Conservation (phyloP, 2,113 vertebrate genomes). For the Charadrius vociferus region DNA sequence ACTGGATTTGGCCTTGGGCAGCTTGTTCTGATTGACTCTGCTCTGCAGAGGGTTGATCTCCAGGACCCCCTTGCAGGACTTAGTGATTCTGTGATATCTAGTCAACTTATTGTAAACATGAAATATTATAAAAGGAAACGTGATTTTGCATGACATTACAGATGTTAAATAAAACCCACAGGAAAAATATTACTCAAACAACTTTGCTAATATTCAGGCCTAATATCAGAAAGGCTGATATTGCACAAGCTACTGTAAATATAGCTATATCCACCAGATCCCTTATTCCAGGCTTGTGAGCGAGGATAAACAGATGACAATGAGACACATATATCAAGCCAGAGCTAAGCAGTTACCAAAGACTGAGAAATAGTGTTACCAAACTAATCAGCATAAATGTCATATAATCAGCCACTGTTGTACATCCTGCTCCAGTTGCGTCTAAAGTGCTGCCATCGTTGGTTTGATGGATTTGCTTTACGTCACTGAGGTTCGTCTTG, state of each 20-base stretch:
- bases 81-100: not conserved
- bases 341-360: slow-evolving; percentile 60
- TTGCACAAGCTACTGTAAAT: slow-evolving; percentile 6
- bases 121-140: not conserved
- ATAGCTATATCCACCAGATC: not conserved
- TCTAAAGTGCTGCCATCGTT: slow-evolving; percentile 31
- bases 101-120: not conserved
- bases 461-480: slow-evolving; percentile 64
- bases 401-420: not conserved
- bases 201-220: not conserved
- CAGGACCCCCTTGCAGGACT: not conserved
- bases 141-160: not conserved
- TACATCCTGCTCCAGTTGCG: slow-evolving; percentile 34
- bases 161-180: not conserved
- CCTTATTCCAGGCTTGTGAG: not conserved
- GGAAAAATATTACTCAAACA: not conserved
- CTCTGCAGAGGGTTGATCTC: not conserved
- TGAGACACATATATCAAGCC: not conserved
- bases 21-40: not conserved
- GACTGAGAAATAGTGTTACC: slow-evolving; percentile 10
- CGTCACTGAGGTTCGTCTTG: slow-evolving; percentile 68
- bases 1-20: not conserved
- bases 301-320: not conserved
- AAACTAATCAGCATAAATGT: slow-evolving; percentile 36
- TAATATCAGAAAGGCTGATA: slow-evolving; percentile 4